Evolutionary conservation across 2,888 invertebrate genomes (phyloP).

Genomic region (Deilephila elpenor): DNA sequence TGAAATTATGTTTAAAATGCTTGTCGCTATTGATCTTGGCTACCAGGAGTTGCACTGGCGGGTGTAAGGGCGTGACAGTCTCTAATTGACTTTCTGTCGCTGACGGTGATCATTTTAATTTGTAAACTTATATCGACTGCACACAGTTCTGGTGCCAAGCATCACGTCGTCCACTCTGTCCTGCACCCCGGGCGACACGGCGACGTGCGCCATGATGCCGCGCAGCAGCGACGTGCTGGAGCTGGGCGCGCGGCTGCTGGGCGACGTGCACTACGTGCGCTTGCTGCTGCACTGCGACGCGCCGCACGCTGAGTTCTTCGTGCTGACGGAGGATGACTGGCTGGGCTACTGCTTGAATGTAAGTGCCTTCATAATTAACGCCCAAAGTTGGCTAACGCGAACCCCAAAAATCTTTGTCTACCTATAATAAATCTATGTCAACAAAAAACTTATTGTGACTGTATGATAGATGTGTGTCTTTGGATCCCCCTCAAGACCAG

Average conservation of each 20-base stretch:
- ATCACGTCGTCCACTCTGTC: slow-evolving; percentile 37
- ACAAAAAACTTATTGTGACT: too few species aligned
- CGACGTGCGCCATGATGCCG: background rate
- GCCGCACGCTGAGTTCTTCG: slow-evolving; percentile 62
- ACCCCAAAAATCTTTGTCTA: too few species aligned
- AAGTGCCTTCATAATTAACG: background rate
- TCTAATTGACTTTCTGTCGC: too few species aligned
- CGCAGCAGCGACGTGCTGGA: slow-evolving; percentile 57
- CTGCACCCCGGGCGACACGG: slow-evolving; percentile 33
- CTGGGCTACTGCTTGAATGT: slow-evolving; percentile 56
- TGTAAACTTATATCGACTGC: background rate
- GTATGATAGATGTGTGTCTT: too few species aligned
- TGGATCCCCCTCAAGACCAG: too few species aligned
- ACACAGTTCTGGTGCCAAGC: slow-evolving; percentile 55
- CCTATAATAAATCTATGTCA: too few species aligned
- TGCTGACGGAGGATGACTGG: slow-evolving; percentile 71
- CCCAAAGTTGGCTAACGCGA: too few species aligned
- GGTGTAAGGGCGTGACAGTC: too few species aligned
- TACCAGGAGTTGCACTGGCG: too few species aligned
- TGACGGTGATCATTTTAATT: too few species aligned
- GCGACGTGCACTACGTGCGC: slow-evolving; percentile 59
- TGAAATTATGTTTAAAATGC: too few species aligned
- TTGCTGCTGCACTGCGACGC: slow-evolving; percentile 54
- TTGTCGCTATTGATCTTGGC: too few species aligned
- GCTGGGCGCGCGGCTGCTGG: slow-evolving; percentile 67